Evolutionary conservation across 35 echinoderm and acorn worm species (phyloP).

Genomic region (Nesometra sesokonis): DNA sequence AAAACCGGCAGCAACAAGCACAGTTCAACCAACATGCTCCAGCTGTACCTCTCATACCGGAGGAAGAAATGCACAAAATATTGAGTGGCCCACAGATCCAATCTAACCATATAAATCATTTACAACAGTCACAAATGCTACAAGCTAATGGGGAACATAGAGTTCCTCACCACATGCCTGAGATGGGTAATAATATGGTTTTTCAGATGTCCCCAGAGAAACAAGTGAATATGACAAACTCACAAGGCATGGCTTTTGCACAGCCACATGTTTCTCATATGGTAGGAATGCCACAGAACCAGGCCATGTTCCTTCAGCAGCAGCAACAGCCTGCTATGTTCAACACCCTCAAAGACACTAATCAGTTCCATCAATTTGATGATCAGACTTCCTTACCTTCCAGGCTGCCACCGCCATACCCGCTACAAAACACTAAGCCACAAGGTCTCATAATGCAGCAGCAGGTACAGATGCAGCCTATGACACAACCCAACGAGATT

Average conservation of each 20-base stretch:
- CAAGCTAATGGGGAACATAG: background rate
- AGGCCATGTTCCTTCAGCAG: background rate
- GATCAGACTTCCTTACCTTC: background rate
- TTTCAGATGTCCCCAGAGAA: background rate
- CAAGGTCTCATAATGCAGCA: conserved; percentile 2
- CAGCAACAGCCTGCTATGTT: background rate
- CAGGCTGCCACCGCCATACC: conserved; percentile 13
- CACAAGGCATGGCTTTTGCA: background rate
- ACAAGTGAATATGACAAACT: background rate
- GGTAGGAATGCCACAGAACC: background rate
- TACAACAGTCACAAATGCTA: background rate
- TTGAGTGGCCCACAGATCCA: background rate
- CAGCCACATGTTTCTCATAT: background rate
- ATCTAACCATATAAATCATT: background rate
- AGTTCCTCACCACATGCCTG: background rate
- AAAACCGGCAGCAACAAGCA: conserved; percentile 17
- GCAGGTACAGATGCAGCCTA: background rate
- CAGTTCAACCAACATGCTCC: background rate
- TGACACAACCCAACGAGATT: background rate
- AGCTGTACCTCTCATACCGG: background rate
- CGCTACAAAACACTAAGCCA: background rate
- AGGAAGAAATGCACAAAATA: background rate
- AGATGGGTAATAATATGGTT: background rate
- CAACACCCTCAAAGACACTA: background rate
- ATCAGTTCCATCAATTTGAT: background rate